Conservation (phyloP, 2,113 vertebrate genomes). For the Megalops atlanticus region DNA sequence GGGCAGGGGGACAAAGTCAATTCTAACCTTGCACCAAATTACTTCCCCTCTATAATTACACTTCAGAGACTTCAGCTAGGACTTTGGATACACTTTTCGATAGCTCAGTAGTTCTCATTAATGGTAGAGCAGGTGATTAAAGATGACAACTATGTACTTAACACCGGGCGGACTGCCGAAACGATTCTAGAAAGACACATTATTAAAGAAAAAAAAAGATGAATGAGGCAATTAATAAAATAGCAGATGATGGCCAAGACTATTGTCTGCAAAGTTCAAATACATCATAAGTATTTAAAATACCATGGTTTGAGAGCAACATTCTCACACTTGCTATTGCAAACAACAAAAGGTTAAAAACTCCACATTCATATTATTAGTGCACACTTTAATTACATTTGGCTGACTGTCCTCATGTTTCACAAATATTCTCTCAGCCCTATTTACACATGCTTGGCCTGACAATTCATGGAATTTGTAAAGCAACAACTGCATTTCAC, state of each 20-base stretch:
- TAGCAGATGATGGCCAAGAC: neutral
- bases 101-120: conserved; percentile 79
- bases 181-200: conserved; percentile 72
- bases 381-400: too few species aligned
- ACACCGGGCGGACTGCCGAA: conserved; percentile 70
- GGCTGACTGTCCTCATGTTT: neutral
- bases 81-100: conserved; percentile 66
- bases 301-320: too few species aligned
- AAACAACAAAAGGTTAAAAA: too few species aligned
- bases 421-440: neutral
- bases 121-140: conserved; percentile 69
- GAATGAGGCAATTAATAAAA: neutral
- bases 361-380: too few species aligned
- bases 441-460: too few species aligned
- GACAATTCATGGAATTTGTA: too few species aligned
- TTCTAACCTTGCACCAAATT: conserved; percentile 58
- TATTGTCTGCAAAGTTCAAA: conserved; percentile 3
- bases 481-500: too few species aligned
- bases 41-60: conserved; percentile 43
- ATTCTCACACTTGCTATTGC: too few species aligned
- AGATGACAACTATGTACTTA: conserved; percentile 74
- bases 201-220: conserved; percentile 60
- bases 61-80: conserved; percentile 65
- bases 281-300: neutral
- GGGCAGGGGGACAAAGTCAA: conserved; percentile 54